phyloP scores from a whole-genome alignment of 2,888 invertebrate species.

The Eristalis tenax region DNA sequence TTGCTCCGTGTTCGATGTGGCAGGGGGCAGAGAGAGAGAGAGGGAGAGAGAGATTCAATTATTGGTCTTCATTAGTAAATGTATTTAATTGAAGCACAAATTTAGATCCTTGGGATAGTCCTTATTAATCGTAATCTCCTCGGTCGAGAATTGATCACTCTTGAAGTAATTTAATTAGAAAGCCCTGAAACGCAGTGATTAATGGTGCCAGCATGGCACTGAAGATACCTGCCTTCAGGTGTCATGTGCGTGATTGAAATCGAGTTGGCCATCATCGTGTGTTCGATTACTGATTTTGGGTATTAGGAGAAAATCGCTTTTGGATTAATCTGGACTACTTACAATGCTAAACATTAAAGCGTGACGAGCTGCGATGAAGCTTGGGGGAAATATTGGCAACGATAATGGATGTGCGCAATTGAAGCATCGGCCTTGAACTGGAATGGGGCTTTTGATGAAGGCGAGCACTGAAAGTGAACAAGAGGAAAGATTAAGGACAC shows the following conservation, averaged over 20 bases:
- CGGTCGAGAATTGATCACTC: slow-evolving; percentile 50
- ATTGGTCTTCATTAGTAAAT: slow-evolving; percentile 60
- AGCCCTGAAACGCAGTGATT: slow-evolving; percentile 40
- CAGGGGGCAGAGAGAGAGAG: background rate
- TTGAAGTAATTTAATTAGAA: slow-evolving; percentile 61
- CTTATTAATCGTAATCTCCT: slow-evolving; percentile 59
- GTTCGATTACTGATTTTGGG: background rate
- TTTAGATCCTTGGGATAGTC: slow-evolving; percentile 56
- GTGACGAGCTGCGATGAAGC: background rate
- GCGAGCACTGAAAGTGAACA: too few species aligned
- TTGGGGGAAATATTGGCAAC: too few species aligned
- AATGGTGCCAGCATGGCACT: slow-evolving; percentile 41
- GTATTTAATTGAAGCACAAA: slow-evolving; percentile 64
- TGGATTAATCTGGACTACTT: background rate
- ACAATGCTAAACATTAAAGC: background rate
- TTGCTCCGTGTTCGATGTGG: background rate
- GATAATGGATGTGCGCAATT: too few species aligned
- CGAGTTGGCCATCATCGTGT: background rate
- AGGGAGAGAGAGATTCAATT: slow-evolving; percentile 40
- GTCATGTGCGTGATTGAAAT: slow-evolving; percentile 4
- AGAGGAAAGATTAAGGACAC: too few species aligned
- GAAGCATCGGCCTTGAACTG: too few species aligned
- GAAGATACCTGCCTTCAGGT: slow-evolving; percentile 1
- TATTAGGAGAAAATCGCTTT: background rate
- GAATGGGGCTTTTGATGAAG: too few species aligned